Evolutionary conservation across 1,140 invertebrate species (phyloP), one percentile per base, ranked within the genome.

Genomic region (Harpegnathos saltator): DNA sequence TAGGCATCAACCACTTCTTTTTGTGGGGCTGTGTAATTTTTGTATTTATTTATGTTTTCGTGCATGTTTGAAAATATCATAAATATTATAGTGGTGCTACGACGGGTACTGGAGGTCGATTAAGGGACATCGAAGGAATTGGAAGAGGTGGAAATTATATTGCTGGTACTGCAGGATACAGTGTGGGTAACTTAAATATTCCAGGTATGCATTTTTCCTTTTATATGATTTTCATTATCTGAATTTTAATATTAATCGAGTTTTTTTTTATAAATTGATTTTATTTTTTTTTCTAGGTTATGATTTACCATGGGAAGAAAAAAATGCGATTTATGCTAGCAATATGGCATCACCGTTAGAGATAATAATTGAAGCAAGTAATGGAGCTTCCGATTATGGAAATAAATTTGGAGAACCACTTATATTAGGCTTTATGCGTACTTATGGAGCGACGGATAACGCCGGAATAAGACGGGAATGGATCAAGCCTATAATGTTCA

Each of bases 401-500:
- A 99, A 99, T 92, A 99, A 99, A 95, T 99, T 99, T 95, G 99
- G 99, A 0, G 99, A 99, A 93, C 99, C 99, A 3, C 95, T 99
- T 1, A 96, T 99, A 73, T 94, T 95, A 89, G 99, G 99, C 29
- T 99, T 99, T 93, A 96, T 97, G 0, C 95, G 99, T 73, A 98
- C 98, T 0, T 99, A 98, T 94, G 99, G 99, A 11, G 94, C 98
- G 89, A 94, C 94, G 0, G 95, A 97, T 89, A 92, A 94, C 0
- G 91, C 94, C 52, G 95, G 96, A 48, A 96, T 97, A 85, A 94
- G 98, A 69, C 95, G 98, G 78, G 99, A 99, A 94, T 99, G 97
- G 95, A 97, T 99, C 0, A 99, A 99, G 92, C 99, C 99, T 0
- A 99, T 99, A 77, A 99, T 99, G 99, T 99, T 99, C 88, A 99